Conservation (phyloP, 2,888 invertebrate genomes). For the Gerosis bhagava region DNA sequence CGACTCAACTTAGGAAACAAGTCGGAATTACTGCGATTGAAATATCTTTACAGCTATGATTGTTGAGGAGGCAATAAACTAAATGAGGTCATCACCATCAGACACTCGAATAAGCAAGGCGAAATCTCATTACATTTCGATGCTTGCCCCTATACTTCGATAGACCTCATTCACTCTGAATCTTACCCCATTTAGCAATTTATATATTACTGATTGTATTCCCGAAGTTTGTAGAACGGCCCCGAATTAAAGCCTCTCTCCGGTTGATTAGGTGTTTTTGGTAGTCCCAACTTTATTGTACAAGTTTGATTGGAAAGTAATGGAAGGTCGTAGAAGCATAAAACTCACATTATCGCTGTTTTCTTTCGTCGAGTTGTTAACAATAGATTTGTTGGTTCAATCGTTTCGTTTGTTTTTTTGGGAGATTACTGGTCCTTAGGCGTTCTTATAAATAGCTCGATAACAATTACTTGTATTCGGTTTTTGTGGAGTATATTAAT, state of each 20-base stretch:
- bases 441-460: conserved; percentile 2
- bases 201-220: conserved; percentile 41
- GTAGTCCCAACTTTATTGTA: conserved; percentile 54
- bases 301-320: conserved; percentile 67
- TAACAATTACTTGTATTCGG: conserved; percentile 7
- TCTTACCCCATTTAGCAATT: conserved; percentile 53
- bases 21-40: conserved; percentile 28
- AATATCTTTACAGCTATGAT: conserved; percentile 37
- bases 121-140: conserved; percentile 31
- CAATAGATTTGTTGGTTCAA: conserved; percentile 41
- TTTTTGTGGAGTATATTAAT: too few species aligned
- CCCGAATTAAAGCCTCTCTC: conserved; percentile 39
- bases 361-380: conserved; percentile 38
- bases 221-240: conserved; percentile 24
- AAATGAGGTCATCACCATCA: conserved; percentile 33
- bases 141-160: conserved; percentile 36
- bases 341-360: conserved; percentile 50
- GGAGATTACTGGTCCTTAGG: conserved; percentile 3
- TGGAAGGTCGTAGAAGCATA: conserved; percentile 46
- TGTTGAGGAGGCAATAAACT: conserved; percentile 33
- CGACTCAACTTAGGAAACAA: conserved; percentile 23
- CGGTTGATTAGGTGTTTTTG: conserved; percentile 60
- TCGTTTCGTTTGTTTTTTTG: conserved; percentile 18
- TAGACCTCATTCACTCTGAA: conserved; percentile 36
- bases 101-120: conserved; percentile 30